phyloP scores from a whole-genome alignment of 1,140 invertebrate species.

The Drosophila setifemur region DNA sequence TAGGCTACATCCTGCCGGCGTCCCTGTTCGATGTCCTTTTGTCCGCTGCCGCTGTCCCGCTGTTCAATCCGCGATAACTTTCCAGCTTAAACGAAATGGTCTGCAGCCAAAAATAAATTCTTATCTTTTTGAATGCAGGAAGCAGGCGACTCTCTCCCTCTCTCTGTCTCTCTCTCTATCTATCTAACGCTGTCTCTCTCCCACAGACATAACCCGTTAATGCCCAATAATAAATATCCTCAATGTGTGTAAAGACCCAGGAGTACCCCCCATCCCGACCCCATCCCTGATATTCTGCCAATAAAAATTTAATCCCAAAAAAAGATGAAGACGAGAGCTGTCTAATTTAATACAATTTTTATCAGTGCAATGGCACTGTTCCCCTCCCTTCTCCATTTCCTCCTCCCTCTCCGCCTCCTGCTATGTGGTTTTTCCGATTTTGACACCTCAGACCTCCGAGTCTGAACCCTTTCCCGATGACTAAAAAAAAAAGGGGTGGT shows the following conservation, averaged over 20 bases:
- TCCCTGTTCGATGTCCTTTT: slow-evolving; percentile 22
- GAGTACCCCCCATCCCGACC: neutral
- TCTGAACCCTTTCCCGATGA: slow-evolving; percentile 35
- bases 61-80: slow-evolving; percentile 44
- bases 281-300: slow-evolving; percentile 70
- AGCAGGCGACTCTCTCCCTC: slow-evolving; percentile 18
- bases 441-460: slow-evolving; percentile 55
- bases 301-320: slow-evolving; percentile 78
- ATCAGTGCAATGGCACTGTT: slow-evolving; percentile 51
- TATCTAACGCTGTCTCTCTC: neutral
- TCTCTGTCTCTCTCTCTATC: neutral
- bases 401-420: neutral
- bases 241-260: slow-evolving; percentile 9
- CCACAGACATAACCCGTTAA: slow-evolving; percentile 64
- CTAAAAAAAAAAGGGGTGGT: neutral
- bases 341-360: slow-evolving; percentile 75
- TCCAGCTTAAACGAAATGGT: slow-evolving; percentile 42
- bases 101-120: slow-evolving; percentile 49
- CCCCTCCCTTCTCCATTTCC: neutral
- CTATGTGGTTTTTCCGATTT: slow-evolving; percentile 44
- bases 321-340: slow-evolving; percentile 22
- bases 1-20: slow-evolving; percentile 5
- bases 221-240: slow-evolving; percentile 71
- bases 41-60: no score
- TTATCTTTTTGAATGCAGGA: slow-evolving; percentile 54